Percentiles rank a stretch among this genome's conserved stretches.
Conservation (phyloP, 2,113 vertebrate genomes). For the Falco punctatus region DNA sequence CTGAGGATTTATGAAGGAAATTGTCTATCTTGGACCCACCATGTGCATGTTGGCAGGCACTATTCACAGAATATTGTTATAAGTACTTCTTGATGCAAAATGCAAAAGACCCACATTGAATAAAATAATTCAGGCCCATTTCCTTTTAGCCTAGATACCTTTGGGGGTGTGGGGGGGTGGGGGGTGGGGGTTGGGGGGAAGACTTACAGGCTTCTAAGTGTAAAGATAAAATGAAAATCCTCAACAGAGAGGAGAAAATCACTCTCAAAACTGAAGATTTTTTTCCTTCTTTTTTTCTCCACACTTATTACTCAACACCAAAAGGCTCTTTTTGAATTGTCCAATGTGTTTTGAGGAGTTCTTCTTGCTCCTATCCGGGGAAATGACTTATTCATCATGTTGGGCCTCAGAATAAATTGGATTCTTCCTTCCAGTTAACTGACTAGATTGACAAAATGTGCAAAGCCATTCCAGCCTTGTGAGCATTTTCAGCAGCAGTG, state of each 20-base stretch:
- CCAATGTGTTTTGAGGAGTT: not conserved
- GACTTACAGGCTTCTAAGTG: not conserved
- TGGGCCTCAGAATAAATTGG: conserved; percentile 37
- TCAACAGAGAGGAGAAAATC: not conserved
- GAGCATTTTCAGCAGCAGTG: not conserved
- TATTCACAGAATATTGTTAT: not conserved
- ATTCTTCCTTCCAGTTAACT: conserved; percentile 27
- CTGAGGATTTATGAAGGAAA: not conserved
- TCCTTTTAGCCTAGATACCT: not conserved
- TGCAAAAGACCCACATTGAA: not conserved
- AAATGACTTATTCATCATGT: conserved; percentile 48
- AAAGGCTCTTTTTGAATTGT: conserved; percentile 14
- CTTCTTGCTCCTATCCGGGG: not conserved
- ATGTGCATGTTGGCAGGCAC: not conserved
- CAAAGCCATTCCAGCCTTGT: not conserved
- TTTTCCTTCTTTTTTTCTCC: not conserved
- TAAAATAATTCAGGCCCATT: not conserved
- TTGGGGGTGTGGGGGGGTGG: too few species aligned
- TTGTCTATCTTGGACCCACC: not conserved
- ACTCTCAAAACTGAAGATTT: not conserved
- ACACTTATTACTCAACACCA: not conserved
- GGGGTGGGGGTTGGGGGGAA: too few species aligned
- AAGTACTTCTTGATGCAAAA: not conserved
- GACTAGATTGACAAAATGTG: not conserved
- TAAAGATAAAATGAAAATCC: conserved; percentile 28